phyloP scores from a whole-genome alignment of 2,797 vertebrate species.

The Leptoclinus maculatus region DNA sequence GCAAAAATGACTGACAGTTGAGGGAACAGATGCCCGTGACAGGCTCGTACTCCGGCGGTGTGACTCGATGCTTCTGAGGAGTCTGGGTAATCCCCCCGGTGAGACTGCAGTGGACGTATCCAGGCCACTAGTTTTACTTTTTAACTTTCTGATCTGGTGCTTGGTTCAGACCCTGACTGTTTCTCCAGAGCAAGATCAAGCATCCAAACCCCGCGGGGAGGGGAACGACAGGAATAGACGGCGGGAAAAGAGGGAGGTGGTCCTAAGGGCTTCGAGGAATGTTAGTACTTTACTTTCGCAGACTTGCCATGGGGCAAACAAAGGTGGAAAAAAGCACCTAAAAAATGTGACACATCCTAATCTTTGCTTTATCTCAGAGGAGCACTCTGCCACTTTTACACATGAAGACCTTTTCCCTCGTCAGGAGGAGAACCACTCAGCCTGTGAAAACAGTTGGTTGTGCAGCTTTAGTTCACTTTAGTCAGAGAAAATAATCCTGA shows the following conservation, averaged over 20 bases:
- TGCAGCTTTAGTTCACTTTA: not conserved
- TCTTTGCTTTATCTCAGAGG: conserved; percentile 19
- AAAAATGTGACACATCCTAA: not conserved
- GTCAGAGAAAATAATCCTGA: not conserved
- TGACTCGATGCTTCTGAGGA: conserved; percentile 38
- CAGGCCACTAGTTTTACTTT: conserved; percentile 61
- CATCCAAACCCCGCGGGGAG: conserved; percentile 12
- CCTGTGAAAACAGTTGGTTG: not conserved
- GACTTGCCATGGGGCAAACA: conserved; percentile 6
- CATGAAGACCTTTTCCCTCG: not conserved
- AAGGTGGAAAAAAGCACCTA: not conserved
- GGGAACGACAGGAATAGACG: conserved; percentile 51
- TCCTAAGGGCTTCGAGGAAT: conserved; percentile 37
- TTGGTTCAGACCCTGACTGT: conserved; percentile 36
- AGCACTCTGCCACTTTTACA: not conserved
- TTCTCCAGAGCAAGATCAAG: conserved; percentile 47
- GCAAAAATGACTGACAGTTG: conserved; percentile 6
- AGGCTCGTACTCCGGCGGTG: conserved; percentile 1
- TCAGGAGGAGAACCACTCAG: not conserved
- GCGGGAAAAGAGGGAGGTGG: conserved; percentile 16
- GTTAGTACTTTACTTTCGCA: conserved; percentile 20
- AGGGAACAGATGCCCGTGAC: conserved; percentile 17
- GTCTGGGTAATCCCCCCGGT: conserved; percentile 1
- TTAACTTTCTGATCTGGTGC: conserved; percentile 42
- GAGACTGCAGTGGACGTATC: conserved; percentile 56